Base-by-base conservation (phyloP, 2,113 vertebrate genomes). In the Opisthocomus hoazin region DNA sequence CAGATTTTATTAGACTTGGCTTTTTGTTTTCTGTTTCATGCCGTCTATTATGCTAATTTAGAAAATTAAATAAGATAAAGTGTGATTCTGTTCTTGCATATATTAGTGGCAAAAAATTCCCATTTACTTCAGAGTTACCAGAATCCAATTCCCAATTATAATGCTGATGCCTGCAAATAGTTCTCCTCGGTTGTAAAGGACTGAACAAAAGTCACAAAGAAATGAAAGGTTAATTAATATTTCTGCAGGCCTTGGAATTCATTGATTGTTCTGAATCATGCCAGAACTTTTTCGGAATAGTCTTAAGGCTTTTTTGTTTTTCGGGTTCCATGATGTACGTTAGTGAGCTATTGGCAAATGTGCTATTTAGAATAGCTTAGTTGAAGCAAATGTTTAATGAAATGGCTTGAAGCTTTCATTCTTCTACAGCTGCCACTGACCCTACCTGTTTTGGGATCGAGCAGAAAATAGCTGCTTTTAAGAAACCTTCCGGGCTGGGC, bases 11-110 rank as follows among this genome's bases (percentile, higher is more conserved):
- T 91, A 77, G 82, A 85, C 58, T 81, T 85, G 23, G 7, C 43
- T 80, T 95, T 95, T 79, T 87, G 43, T 84, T 93, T 94, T 92
- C 46, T 77, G 1, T 84, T 93, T 96, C 70, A 34, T 87, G n/a
- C 58, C 89, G 48, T 78, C 32, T 75, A 15, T 83, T 80, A 34
- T 85, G 56, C 39, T 85, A 71, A 93, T 93, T 75, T 77, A 68
- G 83, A 78, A 96, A 93, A 82, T 61, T 7, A 86, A 95, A 12
- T 56, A 32, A 56, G 53, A 84, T 87, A 56, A 95, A 20, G 32
- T 65, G 45, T 70, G 64, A 60, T 95, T 96, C 84, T 87, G 3
- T 85, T 86, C 54, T 92, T 92, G 84, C 23, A 41, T 57, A 29
- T 46, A 32, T 65, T 84, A 78, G 60, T 68, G 61, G 46, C 36